Base-by-base conservation (phyloP, 2,113 vertebrate genomes). In the Zosterops pallidus region DNA sequence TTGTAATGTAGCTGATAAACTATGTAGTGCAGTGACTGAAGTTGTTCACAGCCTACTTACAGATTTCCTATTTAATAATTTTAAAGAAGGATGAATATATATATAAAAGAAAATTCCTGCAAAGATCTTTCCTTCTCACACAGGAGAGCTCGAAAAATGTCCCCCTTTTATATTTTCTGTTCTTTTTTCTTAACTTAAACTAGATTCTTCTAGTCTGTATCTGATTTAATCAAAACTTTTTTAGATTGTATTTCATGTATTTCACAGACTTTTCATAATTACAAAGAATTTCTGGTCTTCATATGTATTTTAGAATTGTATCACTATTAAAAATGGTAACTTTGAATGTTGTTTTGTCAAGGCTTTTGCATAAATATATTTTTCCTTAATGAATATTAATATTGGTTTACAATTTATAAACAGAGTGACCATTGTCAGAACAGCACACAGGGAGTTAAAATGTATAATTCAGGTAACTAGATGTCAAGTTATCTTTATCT, bases 1-100 rank as follows among this genome's bases (percentile, higher is more conserved):
- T 96, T 91, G 52, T 65, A 93, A 91, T 6, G 3, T 62, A 84
- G 57, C 12, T 84, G 67, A 95, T 95, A 83, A 80, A 57, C 42
- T 83, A 18, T 33, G 14, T 46, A 64, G 28, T 56, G 42, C 39
- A 83, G 53, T 67, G 39, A 71, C n/a, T 90, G 20, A 87, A 94
- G 53, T 57, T 86, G 41, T 78, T 91, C 70, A 63, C 35, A 69
- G 17, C 11, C 64, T 86, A 35, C 55, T 86, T 88, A 76, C 11
- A 57, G 25, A 57, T 55, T 87, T 83, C 39, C 6, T 69, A 22
- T 63, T 86, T 89, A 85, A 25, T 57, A 52, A 28, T 81, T 92
- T 60, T 78, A 83, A 91, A 74, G 46, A 62, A 75, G 72, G 12
- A 15, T 39, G 15, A 74, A 6, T 56, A 49, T 49, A 49, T 49